Percentiles rank a stretch among this genome's conserved stretches.
These are phyloP conservation scores for Orius laevigatus DNA, from an alignment of 1,140 invertebrate genomes.

Conservation along the genomic window DNA sequence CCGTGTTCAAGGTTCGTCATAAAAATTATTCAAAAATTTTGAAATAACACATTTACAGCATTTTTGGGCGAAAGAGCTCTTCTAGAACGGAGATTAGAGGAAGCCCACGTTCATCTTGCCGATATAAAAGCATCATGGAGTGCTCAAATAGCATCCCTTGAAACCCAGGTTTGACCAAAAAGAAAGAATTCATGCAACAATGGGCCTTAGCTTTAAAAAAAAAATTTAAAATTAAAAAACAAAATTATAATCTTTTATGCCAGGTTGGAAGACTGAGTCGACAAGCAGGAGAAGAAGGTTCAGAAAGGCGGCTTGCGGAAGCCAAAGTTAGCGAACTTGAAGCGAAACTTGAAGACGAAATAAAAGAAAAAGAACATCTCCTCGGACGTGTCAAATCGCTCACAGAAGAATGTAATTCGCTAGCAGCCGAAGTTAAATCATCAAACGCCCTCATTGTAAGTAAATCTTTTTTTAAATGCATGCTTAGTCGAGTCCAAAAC, in stretches of 20 bases:
- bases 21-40: not conserved
- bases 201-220: not conserved
- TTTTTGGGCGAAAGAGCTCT: slow-evolving; percentile 41
- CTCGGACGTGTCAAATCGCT: slow-evolving; percentile 47
- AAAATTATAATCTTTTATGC: not conserved
- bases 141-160: slow-evolving; percentile 65
- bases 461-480: not conserved
- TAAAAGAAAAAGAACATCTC: slow-evolving; percentile 46
- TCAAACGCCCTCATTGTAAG: slow-evolving; percentile 9
- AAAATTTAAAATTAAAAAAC: not conserved
- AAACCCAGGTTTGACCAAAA: slow-evolving; percentile 50
- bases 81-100: slow-evolving; percentile 58
- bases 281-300: slow-evolving; percentile 62
- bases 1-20: slow-evolving; percentile 23
- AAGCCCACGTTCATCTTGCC: slow-evolving; percentile 64
- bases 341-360: slow-evolving; percentile 45
- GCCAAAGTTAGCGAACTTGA: slow-evolving; percentile 46
- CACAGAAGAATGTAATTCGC: slow-evolving; percentile 43
- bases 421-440: slow-evolving; percentile 39
- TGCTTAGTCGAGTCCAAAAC: not conserved
- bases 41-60: slow-evolving; percentile 21
- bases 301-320: slow-evolving; percentile 55
- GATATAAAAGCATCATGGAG: slow-evolving; percentile 83
- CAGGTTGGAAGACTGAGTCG: slow-evolving; percentile 55
- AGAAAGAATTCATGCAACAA: not conserved